A percentile compares a stretch with the other conserved stretches of the same genome.
phyloP scores from a whole-genome alignment of 1,140 invertebrate genomes.

The Kradibia gibbosae region DNA sequence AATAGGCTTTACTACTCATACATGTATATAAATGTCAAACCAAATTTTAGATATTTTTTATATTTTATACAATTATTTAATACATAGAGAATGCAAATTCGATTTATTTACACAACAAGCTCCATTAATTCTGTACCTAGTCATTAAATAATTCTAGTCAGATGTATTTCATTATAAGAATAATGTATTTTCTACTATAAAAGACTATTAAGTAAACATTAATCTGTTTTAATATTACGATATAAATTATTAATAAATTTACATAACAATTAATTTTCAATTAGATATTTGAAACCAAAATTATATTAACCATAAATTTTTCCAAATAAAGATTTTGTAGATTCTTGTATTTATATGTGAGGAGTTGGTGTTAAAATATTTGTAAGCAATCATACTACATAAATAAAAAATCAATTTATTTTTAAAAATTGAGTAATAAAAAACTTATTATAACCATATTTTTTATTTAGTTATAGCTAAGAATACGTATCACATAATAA shows the following conservation, averaged over 20 bases:
- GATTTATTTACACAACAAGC: constrained; percentile 28
- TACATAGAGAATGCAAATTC: background rate
- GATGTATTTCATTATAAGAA: constrained; percentile 61
- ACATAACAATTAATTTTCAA: background rate
- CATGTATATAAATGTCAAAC: constrained; percentile 12
- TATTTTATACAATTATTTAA: constrained; percentile 42
- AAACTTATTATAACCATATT: background rate
- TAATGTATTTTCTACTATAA: constrained; percentile 9
- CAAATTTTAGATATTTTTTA: constrained; percentile 41
- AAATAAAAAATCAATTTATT: background rate
- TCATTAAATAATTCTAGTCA: constrained; percentile 70
- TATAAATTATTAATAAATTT: background rate
- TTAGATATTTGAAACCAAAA: constrained; percentile 13
- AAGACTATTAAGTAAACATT: constrained; percentile 33
- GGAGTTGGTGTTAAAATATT: background rate
- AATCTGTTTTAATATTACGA: constrained; percentile 22
- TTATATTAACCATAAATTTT: constrained; percentile 8
- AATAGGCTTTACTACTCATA: constrained; percentile 34
- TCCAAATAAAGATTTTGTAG: constrained; percentile 21
- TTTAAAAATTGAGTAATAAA: background rate
- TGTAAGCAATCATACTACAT: background rate
- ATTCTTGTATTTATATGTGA: constrained; percentile 6
- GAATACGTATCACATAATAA: background rate
- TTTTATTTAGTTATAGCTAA: background rate
- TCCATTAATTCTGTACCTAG: constrained; percentile 61